Evolutionary conservation across 2,113 vertebrate species (phyloP), one percentile per base, ranked within the genome.

Genomic region (Periophthalmodon schlosseri): DNA sequence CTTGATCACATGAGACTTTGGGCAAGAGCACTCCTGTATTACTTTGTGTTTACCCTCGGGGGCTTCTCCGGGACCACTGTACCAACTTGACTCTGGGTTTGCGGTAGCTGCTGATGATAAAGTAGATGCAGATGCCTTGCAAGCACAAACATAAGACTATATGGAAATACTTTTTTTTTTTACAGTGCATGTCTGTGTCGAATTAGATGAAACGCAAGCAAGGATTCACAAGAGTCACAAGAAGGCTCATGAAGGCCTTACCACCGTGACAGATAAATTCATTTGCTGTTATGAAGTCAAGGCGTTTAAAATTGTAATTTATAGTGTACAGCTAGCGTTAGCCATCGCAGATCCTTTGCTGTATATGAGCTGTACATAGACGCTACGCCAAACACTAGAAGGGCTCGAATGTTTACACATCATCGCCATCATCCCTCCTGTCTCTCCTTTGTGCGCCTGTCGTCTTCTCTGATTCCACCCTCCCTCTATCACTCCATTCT

Each of bases 261-360:
- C 83, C 81, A 76, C 81, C 68, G 79, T 90, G 89, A 90, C 87
- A 83, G 92, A 92, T 88, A 86, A 82, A 87, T 91, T 90, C 78
- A 91, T 91, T 89, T 89, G 84, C 74, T 67, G 65, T 86, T 90
- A 91, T 90, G 89, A 90, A 92, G 85, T 91, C 89, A 76, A 75
- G 73, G 76, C 75, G 84, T 89, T 90, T 87, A 89, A 88, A 80
- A 74, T 81, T 73, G 73, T 68, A 80, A 90, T 88, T 92, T 91
- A 84, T 76, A 84, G 83, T 76, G 50, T 46, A 73, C 74, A 74
- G 78, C 69, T 69, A 52, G 54, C 68, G 60, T 7, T n/a, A 57
- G 70, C 73, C 74, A 56, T 58, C 75, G 69, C 76, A 85, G 68
- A 82, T 80, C 47, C 77, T 82, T 84, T 76, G 84, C 85, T 67